Percentiles rank a stretch among this genome's conserved stretches.
Conservation (phyloP, 1,140 invertebrate species). For the Calliphora vicina region DNA sequence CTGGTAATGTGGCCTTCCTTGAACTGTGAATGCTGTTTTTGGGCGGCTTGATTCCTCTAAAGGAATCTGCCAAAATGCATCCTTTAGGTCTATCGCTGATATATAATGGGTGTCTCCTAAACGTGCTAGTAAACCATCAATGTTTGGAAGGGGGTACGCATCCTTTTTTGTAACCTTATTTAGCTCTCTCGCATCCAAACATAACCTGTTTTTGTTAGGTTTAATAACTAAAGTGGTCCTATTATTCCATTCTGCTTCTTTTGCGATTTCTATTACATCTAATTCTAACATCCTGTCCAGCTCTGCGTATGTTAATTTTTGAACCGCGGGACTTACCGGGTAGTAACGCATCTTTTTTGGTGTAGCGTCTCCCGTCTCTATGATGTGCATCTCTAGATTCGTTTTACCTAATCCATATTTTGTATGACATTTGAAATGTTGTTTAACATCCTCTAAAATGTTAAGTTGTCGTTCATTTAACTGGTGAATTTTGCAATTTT, state of each 20-base stretch:
- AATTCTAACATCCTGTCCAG: neutral
- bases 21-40: neutral
- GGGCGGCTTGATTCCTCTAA: neutral
- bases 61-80: neutral
- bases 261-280: neutral
- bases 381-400: neutral
- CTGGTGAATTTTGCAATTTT: no score
- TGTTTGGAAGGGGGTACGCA: neutral
- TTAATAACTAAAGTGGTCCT: neutral
- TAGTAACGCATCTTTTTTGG: neutral
- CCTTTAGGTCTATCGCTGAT: neutral
- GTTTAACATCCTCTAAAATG: no score
- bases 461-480: no score
- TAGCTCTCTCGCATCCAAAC: constrained; percentile 56
- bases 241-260: neutral
- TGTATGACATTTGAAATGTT: neutral
- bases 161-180: constrained; percentile 56
- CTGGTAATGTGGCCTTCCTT: neutral
- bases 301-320: neutral
- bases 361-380: neutral
- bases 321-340: neutral
- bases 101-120: neutral
- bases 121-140: neutral
- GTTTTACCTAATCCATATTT: neutral
- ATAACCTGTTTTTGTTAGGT: constrained; percentile 47